Conservation (phyloP, 1,140 invertebrate species). For the Halictus rubicundus region DNA sequence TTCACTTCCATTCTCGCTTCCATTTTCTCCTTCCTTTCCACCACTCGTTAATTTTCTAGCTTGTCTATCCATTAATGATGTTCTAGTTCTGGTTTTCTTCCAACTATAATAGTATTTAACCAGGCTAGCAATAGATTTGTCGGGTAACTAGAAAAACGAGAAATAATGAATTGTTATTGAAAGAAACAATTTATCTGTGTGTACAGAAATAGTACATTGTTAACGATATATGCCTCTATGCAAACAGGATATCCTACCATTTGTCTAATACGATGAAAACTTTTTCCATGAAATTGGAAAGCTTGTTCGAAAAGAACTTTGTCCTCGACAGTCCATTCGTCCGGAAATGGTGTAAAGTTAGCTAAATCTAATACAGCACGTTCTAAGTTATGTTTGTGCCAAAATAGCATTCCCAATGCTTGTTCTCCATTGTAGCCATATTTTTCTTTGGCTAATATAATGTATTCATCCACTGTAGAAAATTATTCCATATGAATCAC, state of each 20-base stretch:
- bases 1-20: conserved; percentile 88
- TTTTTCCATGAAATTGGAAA: conserved; percentile 99
- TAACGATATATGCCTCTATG: conserved; percentile 11
- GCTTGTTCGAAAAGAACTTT: conserved; percentile 99
- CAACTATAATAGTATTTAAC: conserved; percentile 99
- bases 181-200: conserved; percentile 20
- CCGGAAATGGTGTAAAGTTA: conserved; percentile 98
- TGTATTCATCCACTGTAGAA: conserved; percentile 94
- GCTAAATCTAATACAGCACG: conserved; percentile 95
- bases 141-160: conserved; percentile 88
- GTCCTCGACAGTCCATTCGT: conserved; percentile 99
- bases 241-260: conserved; percentile 87
- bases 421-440: conserved; percentile 99
- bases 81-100: conserved; percentile 96
- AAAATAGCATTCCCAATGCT: conserved; percentile 98
- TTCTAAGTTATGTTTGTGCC: conserved; percentile 98
- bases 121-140: conserved; percentile 97
- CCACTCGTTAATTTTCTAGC: conserved; percentile 86
- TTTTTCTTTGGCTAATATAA: conserved; percentile 97
- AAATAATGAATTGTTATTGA: neutral
- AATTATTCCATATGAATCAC: conserved; percentile 53
- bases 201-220: conserved; percentile 3
- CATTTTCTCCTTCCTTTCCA: conserved; percentile 83
- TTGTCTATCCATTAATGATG: conserved; percentile 95
- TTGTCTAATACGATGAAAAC: conserved; percentile 97